Percentiles rank a stretch among this genome's conserved stretches.
Evolutionary conservation across 2,797 vertebrate genomes (phyloP).

Genomic region (Merluccius polli): DNA sequence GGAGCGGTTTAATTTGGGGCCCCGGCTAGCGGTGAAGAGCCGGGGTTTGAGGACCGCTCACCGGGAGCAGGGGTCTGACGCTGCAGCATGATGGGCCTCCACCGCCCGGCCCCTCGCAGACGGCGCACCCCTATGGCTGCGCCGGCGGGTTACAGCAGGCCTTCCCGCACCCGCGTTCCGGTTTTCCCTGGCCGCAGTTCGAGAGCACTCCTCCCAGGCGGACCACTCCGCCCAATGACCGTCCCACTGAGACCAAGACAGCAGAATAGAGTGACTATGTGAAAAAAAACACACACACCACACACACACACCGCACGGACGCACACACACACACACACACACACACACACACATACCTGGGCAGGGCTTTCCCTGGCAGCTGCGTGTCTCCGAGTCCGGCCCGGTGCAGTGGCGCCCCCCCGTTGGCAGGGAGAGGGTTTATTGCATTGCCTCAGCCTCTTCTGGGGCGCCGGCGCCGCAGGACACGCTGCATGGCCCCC

Average conservation of each 20-base stretch:
- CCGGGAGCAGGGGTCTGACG: conserved; percentile 86
- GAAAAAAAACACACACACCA: no score
- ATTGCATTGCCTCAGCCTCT: conserved; percentile 83
- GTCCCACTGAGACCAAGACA: conserved; percentile 75
- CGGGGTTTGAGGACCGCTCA: conserved; percentile 41
- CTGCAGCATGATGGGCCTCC: conserved; percentile 85
- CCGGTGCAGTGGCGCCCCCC: conserved; percentile 82
- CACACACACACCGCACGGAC: no score
- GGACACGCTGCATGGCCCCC: conserved; percentile 84
- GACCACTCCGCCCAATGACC: conserved; percentile 94
- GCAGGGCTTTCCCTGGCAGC: conserved; percentile 82
- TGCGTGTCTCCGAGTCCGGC: conserved; percentile 68
- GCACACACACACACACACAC: background rate
- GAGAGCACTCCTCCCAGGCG: conserved; percentile 91
- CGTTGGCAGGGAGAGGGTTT: conserved; percentile 88
- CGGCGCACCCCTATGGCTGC: conserved; percentile 80
- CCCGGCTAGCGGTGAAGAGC: no score
- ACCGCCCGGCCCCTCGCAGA: conserved; percentile 81
- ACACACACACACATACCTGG: conserved; percentile 73
- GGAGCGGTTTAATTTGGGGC: no score
- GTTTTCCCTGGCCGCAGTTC: conserved; percentile 90
- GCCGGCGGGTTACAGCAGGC: conserved; percentile 80
- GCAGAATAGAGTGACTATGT: conserved; percentile 13
- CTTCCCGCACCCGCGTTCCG: conserved; percentile 83
- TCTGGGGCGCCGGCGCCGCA: conserved; percentile 86